Conservation (phyloP, 1,140 invertebrate species). For the Mesaphorura yosii region DNA sequence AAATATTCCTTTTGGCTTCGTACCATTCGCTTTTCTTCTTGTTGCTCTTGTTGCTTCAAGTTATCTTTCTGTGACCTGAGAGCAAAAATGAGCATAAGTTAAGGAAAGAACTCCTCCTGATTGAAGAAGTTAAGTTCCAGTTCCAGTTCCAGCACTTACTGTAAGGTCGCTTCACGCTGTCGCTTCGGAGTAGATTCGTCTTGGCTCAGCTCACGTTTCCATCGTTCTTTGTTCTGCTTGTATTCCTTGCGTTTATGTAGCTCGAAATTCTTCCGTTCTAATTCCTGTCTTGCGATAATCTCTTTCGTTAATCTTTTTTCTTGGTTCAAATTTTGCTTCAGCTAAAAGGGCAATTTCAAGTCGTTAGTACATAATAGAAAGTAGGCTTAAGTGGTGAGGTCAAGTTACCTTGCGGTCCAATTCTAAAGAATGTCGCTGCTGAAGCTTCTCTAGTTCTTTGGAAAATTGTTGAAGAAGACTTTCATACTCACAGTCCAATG, state of each 20-base stretch:
- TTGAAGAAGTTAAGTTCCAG: background rate
- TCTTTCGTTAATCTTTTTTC: slow-evolving; percentile 93
- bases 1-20: slow-evolving; percentile 81
- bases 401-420: slow-evolving; percentile 58
- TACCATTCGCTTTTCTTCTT: slow-evolving; percentile 74
- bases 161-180: slow-evolving; percentile 76
- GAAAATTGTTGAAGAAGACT: slow-evolving; percentile 27
- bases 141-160: slow-evolving; percentile 42
- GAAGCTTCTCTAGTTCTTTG: slow-evolving; percentile 91
- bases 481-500: slow-evolving; percentile 52
- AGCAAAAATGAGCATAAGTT: slow-evolving; percentile 18
- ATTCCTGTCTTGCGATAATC: slow-evolving; percentile 75
- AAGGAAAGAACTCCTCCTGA: slow-evolving; percentile 1
- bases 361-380: too few species aligned
- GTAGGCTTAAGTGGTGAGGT: slow-evolving; percentile 1
- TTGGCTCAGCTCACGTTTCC: slow-evolving; percentile 84
- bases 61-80: slow-evolving; percentile 76
- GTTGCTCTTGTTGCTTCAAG: slow-evolving; percentile 77
- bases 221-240: slow-evolving; percentile 92
- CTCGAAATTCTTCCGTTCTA: slow-evolving; percentile 77
- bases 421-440: slow-evolving; percentile 77
- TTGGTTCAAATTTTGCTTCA: slow-evolving; percentile 71
- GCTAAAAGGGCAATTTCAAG: slow-evolving; percentile 33
- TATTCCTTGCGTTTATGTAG: slow-evolving; percentile 92
- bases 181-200: slow-evolving; percentile 84